Evolutionary conservation across 2,888 invertebrate species (phyloP).

Genomic region (Aromia moschata): DNA sequence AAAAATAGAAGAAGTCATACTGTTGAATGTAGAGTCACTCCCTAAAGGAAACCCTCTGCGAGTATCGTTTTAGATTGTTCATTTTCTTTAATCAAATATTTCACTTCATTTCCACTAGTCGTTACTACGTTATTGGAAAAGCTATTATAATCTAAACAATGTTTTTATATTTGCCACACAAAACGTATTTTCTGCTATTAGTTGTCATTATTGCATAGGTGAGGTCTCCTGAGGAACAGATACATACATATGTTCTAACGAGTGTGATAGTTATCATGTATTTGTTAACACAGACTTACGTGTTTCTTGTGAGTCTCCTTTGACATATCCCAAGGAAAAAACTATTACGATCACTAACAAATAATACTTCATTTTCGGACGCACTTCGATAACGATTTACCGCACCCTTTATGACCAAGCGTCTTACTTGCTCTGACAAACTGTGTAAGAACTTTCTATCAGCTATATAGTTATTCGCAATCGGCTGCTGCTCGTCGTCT

Average conservation of each 20-base stretch:
- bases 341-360: slow-evolving; percentile 44
- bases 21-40: too few relatives aligned
- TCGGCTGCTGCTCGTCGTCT: slow-evolving; percentile 35
- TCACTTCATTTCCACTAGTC: too few relatives aligned
- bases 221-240: too few relatives aligned
- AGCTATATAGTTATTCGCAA: slow-evolving; percentile 49
- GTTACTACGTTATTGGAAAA: too few relatives aligned
- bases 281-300: slow-evolving; percentile 2
- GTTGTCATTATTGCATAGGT: too few relatives aligned
- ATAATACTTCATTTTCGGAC: slow-evolving; percentile 51
- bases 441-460: slow-evolving; percentile 55
- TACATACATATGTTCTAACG: not conserved
- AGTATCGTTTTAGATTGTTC: too few relatives aligned
- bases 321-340: slow-evolving; percentile 30
- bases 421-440: slow-evolving; percentile 38
- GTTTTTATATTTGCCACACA: too few relatives aligned
- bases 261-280: not conserved
- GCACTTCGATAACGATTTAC: slow-evolving; percentile 42
- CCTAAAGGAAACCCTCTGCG: too few relatives aligned
- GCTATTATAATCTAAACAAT: too few relatives aligned
- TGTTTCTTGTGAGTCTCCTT: slow-evolving; percentile 3
- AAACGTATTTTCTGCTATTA: too few relatives aligned
- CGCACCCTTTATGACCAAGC: slow-evolving; percentile 7
- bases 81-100: too few relatives aligned
- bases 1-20: too few relatives aligned